Conservation (phyloP, 2,888 invertebrate species). For the Drosophila rubida region DNA sequence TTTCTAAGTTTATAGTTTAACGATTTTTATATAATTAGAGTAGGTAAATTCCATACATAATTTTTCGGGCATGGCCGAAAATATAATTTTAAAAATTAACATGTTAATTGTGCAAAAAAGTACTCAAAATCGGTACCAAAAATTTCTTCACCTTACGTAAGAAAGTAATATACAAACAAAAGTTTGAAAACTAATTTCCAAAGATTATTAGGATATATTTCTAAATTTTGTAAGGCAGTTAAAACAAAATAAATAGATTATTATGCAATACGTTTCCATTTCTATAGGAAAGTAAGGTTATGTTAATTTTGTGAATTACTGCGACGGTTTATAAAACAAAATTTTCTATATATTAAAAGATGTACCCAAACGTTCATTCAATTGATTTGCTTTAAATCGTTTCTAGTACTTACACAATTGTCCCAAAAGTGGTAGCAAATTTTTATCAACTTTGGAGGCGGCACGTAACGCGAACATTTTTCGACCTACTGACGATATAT, state of each 20-base stretch:
- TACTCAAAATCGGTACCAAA: background rate
- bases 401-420: slow-evolving; percentile 77
- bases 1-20: background rate
- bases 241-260: background rate
- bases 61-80: background rate
- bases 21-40: background rate
- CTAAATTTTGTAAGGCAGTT: background rate
- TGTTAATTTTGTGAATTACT: slow-evolving; percentile 32
- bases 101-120: background rate
- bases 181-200: background rate
- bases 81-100: background rate
- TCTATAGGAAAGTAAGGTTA: slow-evolving; percentile 50
- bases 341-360: background rate
- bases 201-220: background rate
- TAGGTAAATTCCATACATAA: background rate
- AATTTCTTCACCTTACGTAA: slow-evolving; percentile 8
- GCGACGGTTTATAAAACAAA: background rate
- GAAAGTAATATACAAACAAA: background rate
- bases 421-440: slow-evolving; percentile 74
- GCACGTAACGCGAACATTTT: slow-evolving; percentile 80
- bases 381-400: background rate
- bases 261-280: slow-evolving; percentile 53
- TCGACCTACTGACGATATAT: slow-evolving; percentile 40
- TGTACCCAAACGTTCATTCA: background rate
- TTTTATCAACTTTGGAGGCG: slow-evolving; percentile 79